These are phyloP conservation scores for Eurystomus glaucurus DNA, from an alignment of 2,797 vertebrate species.

Conservation along the genomic window DNA sequence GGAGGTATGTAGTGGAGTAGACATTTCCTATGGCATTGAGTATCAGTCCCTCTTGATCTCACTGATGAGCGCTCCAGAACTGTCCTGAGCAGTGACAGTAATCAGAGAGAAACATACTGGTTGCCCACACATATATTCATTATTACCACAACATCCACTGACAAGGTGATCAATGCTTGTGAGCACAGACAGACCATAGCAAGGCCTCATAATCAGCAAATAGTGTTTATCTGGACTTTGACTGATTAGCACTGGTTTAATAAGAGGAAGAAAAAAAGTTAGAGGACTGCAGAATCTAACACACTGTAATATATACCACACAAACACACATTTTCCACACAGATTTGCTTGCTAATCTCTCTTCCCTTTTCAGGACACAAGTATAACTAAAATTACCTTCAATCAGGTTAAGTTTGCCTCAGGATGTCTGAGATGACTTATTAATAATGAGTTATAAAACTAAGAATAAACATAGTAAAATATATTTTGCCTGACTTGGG, in stretches of 20 bases:
- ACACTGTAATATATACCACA: neutral
- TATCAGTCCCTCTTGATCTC: neutral
- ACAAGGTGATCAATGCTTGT: neutral
- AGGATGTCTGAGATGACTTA: neutral
- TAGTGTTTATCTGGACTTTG: neutral
- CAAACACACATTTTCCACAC: neutral
- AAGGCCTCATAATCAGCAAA: neutral
- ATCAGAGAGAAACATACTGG: neutral
- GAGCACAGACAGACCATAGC: neutral
- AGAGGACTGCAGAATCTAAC: neutral
- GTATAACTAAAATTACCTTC: neutral
- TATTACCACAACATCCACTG: neutral
- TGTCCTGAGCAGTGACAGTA: neutral
- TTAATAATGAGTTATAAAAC: neutral
- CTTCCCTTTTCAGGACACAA: neutral
- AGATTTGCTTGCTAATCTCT: neutral
- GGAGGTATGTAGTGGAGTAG: fast-evolving
- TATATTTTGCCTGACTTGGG: neutral
- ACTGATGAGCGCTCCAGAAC: neutral
- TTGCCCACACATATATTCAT: neutral
- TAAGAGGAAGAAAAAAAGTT: neutral
- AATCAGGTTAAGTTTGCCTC: neutral
- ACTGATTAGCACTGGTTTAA: neutral
- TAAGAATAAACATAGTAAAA: neutral
- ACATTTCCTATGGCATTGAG: neutral